These are phyloP conservation scores for Pomacea maculata DNA, from an alignment of 1,140 invertebrate species.

Conservation along the genomic window DNA sequence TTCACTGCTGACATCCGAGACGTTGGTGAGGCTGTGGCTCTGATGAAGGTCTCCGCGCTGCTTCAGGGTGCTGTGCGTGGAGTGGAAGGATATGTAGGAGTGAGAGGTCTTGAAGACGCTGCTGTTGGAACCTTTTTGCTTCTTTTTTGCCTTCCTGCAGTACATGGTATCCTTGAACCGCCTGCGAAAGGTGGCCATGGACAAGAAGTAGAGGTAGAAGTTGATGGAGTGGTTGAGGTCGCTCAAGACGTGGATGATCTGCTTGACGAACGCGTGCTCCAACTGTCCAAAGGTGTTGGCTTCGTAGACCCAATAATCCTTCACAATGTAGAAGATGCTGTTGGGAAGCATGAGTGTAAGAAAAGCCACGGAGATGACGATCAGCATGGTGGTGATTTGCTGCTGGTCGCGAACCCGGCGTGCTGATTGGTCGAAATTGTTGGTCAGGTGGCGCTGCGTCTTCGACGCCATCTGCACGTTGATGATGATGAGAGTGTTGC, in stretches of 20 bases:
- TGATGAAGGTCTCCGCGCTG: conserved; percentile 1
- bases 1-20: conserved; percentile 9
- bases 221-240: conserved; percentile 55
- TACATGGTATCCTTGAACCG: conserved; percentile 32
- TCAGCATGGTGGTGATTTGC: conserved; percentile 54
- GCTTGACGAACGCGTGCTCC: conserved; percentile 21
- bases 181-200: conserved; percentile 29
- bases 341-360: conserved; percentile 49
- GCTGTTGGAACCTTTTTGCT: conserved; percentile 10
- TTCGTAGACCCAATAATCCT: conserved; percentile 19
- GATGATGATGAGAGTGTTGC: conserved; percentile 53
- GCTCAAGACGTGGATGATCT: conserved; percentile 45
- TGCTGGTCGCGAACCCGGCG: conserved; percentile 44
- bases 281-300: conserved; percentile 13
- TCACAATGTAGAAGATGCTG: conserved; percentile 47
- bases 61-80: conserved; percentile 17
- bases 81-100: conserved; percentile 27
- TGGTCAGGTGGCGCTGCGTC: conserved; percentile 38
- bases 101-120: conserved; percentile 31
- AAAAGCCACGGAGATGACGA: conserved; percentile 49
- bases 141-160: conserved; percentile 13
- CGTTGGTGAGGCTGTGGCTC: conserved; percentile 15
- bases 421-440: conserved; percentile 29
- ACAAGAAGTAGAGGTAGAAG: conserved; percentile 57
- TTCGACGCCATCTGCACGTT: conserved; percentile 39